phyloP scores from a whole-genome alignment of 1,140 invertebrate species.

The Drosophila lowei region DNA sequence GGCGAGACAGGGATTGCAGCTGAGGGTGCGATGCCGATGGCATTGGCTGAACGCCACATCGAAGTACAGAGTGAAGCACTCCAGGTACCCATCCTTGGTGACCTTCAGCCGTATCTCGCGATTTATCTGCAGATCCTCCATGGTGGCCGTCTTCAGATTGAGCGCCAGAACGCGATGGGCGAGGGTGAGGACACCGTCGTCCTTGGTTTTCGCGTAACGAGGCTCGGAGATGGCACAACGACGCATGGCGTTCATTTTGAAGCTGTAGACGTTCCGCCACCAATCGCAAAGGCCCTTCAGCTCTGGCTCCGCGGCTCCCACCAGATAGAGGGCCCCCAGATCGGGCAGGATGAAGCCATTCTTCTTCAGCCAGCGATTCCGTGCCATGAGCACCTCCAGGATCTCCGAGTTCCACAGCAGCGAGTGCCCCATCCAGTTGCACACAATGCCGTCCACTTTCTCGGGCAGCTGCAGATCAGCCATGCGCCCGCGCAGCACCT shows the following conservation, averaged over 20 bases:
- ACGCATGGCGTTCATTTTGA: slow-evolving; percentile 61
- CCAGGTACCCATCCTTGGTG: slow-evolving; percentile 29
- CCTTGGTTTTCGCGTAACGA: slow-evolving; percentile 94
- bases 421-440: slow-evolving; percentile 99
- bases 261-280: slow-evolving; percentile 56
- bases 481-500: slow-evolving; percentile 96
- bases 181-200: slow-evolving; percentile 89
- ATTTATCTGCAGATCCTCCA: slow-evolving; percentile 34
- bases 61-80: slow-evolving; percentile 69
- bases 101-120: slow-evolving; percentile 20
- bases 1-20: slow-evolving; percentile 43
- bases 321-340: slow-evolving; percentile 91
- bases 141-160: slow-evolving; percentile 31
- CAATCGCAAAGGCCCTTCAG: slow-evolving; percentile 57
- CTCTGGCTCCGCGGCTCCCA: slow-evolving; percentile 86
- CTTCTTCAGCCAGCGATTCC: slow-evolving; percentile 92
- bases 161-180: slow-evolving; percentile 43
- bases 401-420: slow-evolving; percentile 95
- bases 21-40: slow-evolving; percentile 36
- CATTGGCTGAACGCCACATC: slow-evolving; percentile 65
- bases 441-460: slow-evolving; percentile 98
- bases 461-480: slow-evolving; percentile 89
- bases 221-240: slow-evolving; percentile 55
- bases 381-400: slow-evolving; percentile 91
- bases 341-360: slow-evolving; percentile 90